Evolutionary conservation across 2,797 vertebrate genomes (phyloP).

Genomic region (Anguilla megastoma): DNA sequence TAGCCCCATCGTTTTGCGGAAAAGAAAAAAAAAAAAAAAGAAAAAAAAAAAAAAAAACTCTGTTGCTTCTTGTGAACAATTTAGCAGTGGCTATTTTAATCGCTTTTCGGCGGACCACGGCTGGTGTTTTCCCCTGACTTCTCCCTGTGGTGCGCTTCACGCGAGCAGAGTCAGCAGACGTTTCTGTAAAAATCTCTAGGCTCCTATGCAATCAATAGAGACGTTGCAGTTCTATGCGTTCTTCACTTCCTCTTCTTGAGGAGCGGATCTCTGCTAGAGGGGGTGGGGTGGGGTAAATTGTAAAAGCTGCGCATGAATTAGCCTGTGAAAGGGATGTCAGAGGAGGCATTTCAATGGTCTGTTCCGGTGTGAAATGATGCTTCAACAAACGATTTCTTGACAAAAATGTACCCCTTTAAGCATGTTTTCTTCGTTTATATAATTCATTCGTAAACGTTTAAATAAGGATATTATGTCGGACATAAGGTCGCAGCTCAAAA

Average conservation of each 20-base stretch:
- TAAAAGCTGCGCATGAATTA: neutral
- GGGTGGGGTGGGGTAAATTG: slow-evolving; percentile 8
- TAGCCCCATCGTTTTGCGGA: slow-evolving; percentile 69
- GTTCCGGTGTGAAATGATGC: neutral
- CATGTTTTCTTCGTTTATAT: neutral
- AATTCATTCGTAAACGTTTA: neutral
- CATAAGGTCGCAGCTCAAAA: too few species aligned
- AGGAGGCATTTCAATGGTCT: neutral
- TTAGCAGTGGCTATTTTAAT: neutral
- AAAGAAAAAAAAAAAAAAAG: slow-evolving; percentile 31
- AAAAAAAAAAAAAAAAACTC: slow-evolving; percentile 33
- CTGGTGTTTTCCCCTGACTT: neutral
- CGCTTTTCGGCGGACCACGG: neutral
- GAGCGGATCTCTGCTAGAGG: neutral
- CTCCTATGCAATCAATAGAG: neutral
- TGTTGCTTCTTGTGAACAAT: slow-evolving; percentile 29
- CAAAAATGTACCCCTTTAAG: neutral
- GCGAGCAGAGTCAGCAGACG: neutral
- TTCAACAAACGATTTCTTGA: slow-evolving; percentile 2
- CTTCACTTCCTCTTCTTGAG: slow-evolving; percentile 23
- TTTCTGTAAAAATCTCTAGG: slow-evolving; percentile 13
- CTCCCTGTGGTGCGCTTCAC: neutral
- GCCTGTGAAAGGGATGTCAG: neutral
- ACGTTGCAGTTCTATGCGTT: slow-evolving; percentile 14
- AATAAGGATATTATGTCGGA: neutral